Percentiles rank a stretch among this genome's conserved stretches.
Conservation (phyloP, 2,797 vertebrate genomes). For the Pangasius sanitwongsei region DNA sequence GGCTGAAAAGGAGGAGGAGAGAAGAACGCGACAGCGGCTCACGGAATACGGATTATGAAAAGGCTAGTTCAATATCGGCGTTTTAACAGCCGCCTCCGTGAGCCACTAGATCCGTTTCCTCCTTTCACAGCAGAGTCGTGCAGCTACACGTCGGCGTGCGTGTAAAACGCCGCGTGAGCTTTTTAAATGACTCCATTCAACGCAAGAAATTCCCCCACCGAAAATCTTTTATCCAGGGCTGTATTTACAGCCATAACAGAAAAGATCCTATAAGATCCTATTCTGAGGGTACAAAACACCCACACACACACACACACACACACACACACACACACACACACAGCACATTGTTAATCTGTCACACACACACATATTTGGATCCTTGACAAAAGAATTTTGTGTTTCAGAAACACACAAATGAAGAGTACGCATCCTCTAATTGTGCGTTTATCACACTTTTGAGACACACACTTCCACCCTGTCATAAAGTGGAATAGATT, state of each 20-base stretch:
- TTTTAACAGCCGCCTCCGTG: constrained; percentile 19
- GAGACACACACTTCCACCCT: constrained; percentile 6
- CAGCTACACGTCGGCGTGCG: constrained; percentile 29
- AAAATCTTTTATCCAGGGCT: constrained; percentile 22
- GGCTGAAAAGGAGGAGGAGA: constrained; percentile 33
- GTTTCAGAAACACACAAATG: constrained; percentile 23
- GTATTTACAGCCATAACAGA: constrained; percentile 27
- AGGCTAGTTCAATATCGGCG: constrained; percentile 21
- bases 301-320: background rate
- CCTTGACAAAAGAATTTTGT: constrained; percentile 1
- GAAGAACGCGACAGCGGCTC: constrained; percentile 24
- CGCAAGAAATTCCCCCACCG: constrained; percentile 6
- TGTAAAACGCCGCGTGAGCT: constrained; percentile 7
- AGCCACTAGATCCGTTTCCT: constrained; percentile 26
- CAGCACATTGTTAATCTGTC: constrained; percentile 12
- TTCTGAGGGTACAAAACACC: constrained; percentile 15
- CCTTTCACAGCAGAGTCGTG: constrained; percentile 17
- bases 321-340: background rate
- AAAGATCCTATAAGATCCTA: constrained; percentile 22
- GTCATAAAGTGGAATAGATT: background rate
- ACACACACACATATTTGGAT: background rate
- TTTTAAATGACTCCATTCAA: constrained; percentile 26
- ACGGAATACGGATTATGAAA: constrained; percentile 40
- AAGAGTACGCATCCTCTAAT: constrained; percentile 39
- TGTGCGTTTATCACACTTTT: constrained; percentile 54